These are phyloP conservation scores for Lissonota sp. DNA, from an alignment of 2,888 invertebrate genomes.

Conservation along the genomic window DNA sequence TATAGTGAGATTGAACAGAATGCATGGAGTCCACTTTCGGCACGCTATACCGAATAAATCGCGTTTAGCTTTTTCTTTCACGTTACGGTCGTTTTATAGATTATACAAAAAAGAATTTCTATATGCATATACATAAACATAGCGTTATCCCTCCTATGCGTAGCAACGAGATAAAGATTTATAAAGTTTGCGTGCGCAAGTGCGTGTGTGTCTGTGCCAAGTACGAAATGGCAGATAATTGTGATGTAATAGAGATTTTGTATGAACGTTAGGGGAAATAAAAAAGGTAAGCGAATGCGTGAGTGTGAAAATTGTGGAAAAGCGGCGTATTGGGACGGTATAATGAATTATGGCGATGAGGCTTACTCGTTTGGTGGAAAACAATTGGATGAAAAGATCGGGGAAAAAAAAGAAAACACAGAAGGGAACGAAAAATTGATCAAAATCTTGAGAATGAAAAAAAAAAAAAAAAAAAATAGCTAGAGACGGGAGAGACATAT, in stretches of 20 bases:
- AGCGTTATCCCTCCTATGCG: slow-evolving; percentile 48
- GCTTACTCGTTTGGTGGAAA: slow-evolving; percentile 57
- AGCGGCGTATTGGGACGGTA: slow-evolving; percentile 11
- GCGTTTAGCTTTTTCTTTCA: slow-evolving; percentile 48
- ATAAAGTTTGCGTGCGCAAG: slow-evolving; percentile 39
- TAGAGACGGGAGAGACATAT: slow-evolving; percentile 58
- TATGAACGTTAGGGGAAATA: not conserved
- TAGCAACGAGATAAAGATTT: slow-evolving; percentile 47
- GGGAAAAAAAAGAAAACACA: not conserved
- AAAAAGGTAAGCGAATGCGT: not conserved
- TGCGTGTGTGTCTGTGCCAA: slow-evolving; percentile 42
- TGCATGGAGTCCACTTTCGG: slow-evolving; percentile 10
- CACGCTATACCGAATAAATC: slow-evolving; percentile 33
- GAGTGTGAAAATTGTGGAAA: slow-evolving; percentile 37
- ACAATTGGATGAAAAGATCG: slow-evolving; percentile 25
- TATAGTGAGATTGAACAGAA: not conserved
- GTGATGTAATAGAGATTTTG: slow-evolving; percentile 1
- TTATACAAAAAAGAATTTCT: slow-evolving; percentile 25
- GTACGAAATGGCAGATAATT: slow-evolving; percentile 16
- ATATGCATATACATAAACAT: slow-evolving; percentile 58
- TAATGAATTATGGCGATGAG: slow-evolving; percentile 38
- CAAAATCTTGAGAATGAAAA: not conserved
- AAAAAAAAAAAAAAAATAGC: slow-evolving; percentile 5
- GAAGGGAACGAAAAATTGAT: not conserved
- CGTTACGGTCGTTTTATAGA: slow-evolving; percentile 34